Evolutionary conservation across 2,113 vertebrate genomes (phyloP).

Genomic region (Calypte anna): DNA sequence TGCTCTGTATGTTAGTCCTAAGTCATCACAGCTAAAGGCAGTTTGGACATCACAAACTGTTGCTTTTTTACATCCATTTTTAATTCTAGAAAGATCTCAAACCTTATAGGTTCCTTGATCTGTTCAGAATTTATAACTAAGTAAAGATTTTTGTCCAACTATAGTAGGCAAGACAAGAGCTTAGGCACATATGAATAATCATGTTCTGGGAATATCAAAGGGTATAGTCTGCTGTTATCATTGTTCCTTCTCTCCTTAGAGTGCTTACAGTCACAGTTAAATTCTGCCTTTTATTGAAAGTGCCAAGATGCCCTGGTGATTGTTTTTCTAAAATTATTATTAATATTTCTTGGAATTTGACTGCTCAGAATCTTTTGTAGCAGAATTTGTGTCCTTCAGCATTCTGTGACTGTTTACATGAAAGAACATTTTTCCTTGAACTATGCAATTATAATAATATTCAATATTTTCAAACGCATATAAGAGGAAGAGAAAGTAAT

Average conservation of each 20-base stretch:
- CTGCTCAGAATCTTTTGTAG: not conserved
- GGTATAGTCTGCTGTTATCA: not conserved
- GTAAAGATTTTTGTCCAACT: not conserved
- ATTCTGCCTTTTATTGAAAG: not conserved
- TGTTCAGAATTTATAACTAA: not conserved
- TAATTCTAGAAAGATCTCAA: not conserved
- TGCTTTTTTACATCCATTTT: not conserved
- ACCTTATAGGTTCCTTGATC: not conserved
- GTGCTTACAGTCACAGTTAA: not conserved
- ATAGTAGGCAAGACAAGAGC: not conserved
- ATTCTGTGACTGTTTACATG: not conserved
- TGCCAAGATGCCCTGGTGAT: not conserved
- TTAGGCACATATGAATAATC: not conserved
- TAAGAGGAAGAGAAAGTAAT: not conserved
- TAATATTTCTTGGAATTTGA: not conserved
- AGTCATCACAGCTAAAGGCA: not conserved
- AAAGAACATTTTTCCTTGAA: not conserved
- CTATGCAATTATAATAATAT: not conserved
- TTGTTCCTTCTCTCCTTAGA: not conserved
- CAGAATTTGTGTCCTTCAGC: not conserved
- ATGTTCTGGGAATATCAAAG: not conserved
- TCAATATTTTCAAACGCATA: not conserved
- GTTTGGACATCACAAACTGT: not conserved
- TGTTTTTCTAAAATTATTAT: not conserved
- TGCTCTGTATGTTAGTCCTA: not conserved